Base-by-base conservation (phyloP, 1,140 invertebrate species). In the Eupeodes corollae region DNA sequence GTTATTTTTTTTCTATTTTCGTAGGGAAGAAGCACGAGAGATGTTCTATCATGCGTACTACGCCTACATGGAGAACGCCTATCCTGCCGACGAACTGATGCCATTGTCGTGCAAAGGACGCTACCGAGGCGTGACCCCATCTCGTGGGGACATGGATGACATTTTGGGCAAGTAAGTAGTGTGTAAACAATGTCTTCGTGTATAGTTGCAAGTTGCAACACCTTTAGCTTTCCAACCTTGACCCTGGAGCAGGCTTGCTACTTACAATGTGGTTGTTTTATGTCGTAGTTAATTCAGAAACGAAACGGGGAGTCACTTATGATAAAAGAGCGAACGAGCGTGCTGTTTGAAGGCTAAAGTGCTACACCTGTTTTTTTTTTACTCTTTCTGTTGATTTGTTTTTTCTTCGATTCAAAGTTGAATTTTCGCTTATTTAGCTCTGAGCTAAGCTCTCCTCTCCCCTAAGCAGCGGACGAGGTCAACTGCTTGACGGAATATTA, bases 31-130 rank as follows among this genome's bases (percentile, higher is more conserved):
- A 72, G 82, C 91, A 12, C 74, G 87, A 39, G 86, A 91, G 59
- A 95, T 97, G 91, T 97, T 98, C 70, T 91, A 92, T 70, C 94
- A 98, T 79, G 93, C 89, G n/a, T 98, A 95, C 67, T 78, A 84
- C 60, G 86, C 89, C 16, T 98, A 98, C 57, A 97, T 98, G 91
- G 79, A 88, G 53, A 88, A 97, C 78, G 95, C 95, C 14, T 98
- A 91, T 75, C 95, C 95, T 48, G 93, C 93, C 21, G 95, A 99
- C 78, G 95, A 98, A 72, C 72, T 99, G 39, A 97, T 98, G 93
- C 95, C 95, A 2, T 73, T 99, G 19, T 92, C 86, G 64, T 99
- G 95, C 70, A 83, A 87, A 63, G 94, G 93, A 34, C 73, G 95
- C 44, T 95, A 84, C 68, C 73, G 93, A 55, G 88, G 86, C 6